These are phyloP conservation scores for Rhabdomys dilectus DNA, from an alignment of 2,113 vertebrate genomes.

Conservation along the genomic window DNA sequence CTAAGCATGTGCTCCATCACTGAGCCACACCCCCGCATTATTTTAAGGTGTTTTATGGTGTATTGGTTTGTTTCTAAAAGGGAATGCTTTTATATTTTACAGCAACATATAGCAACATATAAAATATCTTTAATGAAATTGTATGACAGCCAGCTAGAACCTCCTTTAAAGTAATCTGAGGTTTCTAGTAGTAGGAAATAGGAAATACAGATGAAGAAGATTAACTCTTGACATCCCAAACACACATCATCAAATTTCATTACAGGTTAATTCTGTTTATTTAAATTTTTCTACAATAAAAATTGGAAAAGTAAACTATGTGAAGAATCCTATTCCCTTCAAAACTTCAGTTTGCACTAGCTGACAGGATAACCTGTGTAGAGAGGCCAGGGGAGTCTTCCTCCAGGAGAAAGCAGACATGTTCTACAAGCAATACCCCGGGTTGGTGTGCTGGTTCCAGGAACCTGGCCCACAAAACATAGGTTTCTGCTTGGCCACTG, in stretches of 20 bases:
- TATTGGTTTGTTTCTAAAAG: neutral
- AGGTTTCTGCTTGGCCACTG: neutral
- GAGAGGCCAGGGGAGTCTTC: neutral
- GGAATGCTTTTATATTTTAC: neutral
- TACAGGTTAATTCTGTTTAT: neutral
- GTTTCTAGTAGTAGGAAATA: neutral
- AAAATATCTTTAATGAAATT: slow-evolving; percentile 32
- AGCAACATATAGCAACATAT: neutral
- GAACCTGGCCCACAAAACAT: neutral
- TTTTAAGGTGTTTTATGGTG: neutral
- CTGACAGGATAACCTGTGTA: neutral
- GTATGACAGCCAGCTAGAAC: neutral
- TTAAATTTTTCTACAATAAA: slow-evolving; percentile 12
- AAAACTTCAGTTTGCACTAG: neutral
- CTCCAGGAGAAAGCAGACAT: neutral
- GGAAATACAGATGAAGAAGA: neutral
- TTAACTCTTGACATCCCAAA: neutral
- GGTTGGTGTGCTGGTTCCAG: neutral
- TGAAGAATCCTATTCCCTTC: neutral
- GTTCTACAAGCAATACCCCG: neutral
- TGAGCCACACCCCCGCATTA: neutral
- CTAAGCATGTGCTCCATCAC: neutral
- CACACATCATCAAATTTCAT: neutral
- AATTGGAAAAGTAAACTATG: neutral
- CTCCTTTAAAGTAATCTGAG: neutral